A percentile compares a stretch with the other conserved stretches of the same genome.
Evolutionary conservation across 1,140 invertebrate species (phyloP).

Genomic region (Popillia japonica): DNA sequence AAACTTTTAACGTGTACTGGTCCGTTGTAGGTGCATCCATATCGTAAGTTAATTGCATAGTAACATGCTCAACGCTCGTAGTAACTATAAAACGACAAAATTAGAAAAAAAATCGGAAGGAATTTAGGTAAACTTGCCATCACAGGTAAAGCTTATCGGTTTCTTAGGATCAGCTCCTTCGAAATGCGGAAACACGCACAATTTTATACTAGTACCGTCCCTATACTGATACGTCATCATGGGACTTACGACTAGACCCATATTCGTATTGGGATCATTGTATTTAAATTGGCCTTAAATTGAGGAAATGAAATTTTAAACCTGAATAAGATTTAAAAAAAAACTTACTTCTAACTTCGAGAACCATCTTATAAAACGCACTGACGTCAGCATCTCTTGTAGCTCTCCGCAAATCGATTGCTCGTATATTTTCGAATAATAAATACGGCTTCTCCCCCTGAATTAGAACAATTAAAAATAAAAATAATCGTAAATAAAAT

Average conservation of each 20-base stretch:
- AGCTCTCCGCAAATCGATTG: constrained; percentile 69
- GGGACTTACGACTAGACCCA: constrained; percentile 82
- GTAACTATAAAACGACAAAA: constrained; percentile 74
- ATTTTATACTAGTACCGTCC: constrained; percentile 83
- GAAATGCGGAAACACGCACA: constrained; percentile 78
- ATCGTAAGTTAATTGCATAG: constrained; percentile 85
- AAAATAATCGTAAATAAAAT: neutral
- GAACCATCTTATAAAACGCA: constrained; percentile 83
- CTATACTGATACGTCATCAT: constrained; percentile 80
- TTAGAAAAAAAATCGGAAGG: no score
- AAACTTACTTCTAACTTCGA: constrained; percentile 73
- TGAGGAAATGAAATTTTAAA: constrained; percentile 32
- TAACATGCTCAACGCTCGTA: constrained; percentile 86
- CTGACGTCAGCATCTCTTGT: constrained; percentile 76
- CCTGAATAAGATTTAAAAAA: neutral
- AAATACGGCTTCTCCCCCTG: constrained; percentile 58
- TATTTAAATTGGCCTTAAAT: constrained; percentile 72
- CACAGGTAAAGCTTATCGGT: constrained; percentile 86
- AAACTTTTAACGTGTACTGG: constrained; percentile 71
- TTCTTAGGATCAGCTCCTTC: constrained; percentile 63
- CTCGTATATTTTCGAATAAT: constrained; percentile 76
- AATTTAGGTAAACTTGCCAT: constrained; percentile 71
- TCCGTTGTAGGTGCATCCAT: constrained; percentile 66
- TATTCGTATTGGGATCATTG: constrained; percentile 76
- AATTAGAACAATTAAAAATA: constrained; percentile 15